Evolutionary conservation across 2,113 vertebrate species (phyloP), one percentile per base, ranked within the genome.

Genomic region (Oxyruncus cristatus): DNA sequence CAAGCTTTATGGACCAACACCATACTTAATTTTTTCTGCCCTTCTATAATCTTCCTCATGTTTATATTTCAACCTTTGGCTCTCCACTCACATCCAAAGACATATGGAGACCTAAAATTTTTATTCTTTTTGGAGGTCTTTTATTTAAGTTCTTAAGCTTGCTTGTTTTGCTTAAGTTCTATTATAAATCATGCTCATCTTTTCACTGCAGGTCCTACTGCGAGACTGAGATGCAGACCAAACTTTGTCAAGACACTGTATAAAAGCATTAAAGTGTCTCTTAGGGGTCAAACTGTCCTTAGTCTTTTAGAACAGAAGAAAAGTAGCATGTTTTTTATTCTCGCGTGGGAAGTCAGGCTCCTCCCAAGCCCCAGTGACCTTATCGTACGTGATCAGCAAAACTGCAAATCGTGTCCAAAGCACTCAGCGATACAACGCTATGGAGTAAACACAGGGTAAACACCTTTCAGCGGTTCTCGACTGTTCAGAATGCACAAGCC

Each of bases 401-500:
- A 41, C 27, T 5, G 19, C 28, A 28, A 44, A 41, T 11, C 0
- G 0, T 2, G 6, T 46, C 73, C 61, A 28, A 75, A 76, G n/a
- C 59, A 62, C 5, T 1, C 3, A 30, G 6, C 1, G 20, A 15
- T 11, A 16, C 33, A 10, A 3, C 0, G 0, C 66, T 12, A 37
- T 28, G 1, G 12, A 27, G 8, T 35, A 26, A 33, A 26, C 1
- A 47, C 49, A 26, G 0, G 1, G n/a, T 26, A 20, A 66, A 46
- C 24, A n/a, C 4, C 4, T 8, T 49, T 33, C 55, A n/a, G 83
- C 9, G 0, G 8, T 9, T 37, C 55, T 30, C 6, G 2, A 33
- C 37, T 8, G 6, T 15, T 70, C 49, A 35, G 21, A 79, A 44
- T 7, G 0, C 66, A 11, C 5, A 18, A 8, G 11, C 11, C 44